These are phyloP conservation scores for Dipus sagitta DNA, from an alignment of 2,797 vertebrate genomes.

Conservation along the genomic window DNA sequence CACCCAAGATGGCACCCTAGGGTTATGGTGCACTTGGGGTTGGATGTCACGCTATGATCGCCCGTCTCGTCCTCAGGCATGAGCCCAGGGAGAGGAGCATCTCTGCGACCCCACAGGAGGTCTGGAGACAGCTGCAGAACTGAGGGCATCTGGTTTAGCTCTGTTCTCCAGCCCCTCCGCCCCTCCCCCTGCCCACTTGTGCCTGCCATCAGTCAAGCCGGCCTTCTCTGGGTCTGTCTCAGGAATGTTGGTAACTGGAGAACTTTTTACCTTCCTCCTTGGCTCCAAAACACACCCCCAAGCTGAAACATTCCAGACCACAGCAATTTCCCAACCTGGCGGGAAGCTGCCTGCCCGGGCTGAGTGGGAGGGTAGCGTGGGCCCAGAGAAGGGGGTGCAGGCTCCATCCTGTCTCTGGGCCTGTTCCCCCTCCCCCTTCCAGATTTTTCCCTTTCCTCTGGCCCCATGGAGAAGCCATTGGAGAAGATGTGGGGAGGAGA, in stretches of 20 bases:
- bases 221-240: constrained; percentile 1
- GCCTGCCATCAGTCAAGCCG: not conserved
- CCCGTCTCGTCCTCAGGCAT: not conserved
- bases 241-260: constrained; percentile 51
- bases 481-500: not conserved
- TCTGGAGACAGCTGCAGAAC: not conserved
- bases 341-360: constrained; percentile 22
- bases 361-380: not conserved
- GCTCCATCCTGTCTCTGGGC: not conserved
- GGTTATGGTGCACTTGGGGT: not conserved
- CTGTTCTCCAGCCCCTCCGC: not conserved
- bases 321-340: constrained; percentile 39
- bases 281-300: not conserved
- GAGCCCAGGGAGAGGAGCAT: not conserved
- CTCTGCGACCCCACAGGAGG: not conserved
- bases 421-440: not conserved
- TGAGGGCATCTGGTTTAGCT: not conserved
- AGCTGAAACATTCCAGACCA: constrained; percentile 33
- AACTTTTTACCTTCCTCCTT: not conserved
- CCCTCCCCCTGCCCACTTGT: not conserved
- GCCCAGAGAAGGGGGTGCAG: not conserved
- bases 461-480: not conserved
- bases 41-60: too few species aligned
- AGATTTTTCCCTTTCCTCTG: not conserved
- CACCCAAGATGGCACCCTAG: not conserved